Conservation (phyloP, 2,888 invertebrate genomes). For the Monoplex corrugatus region DNA sequence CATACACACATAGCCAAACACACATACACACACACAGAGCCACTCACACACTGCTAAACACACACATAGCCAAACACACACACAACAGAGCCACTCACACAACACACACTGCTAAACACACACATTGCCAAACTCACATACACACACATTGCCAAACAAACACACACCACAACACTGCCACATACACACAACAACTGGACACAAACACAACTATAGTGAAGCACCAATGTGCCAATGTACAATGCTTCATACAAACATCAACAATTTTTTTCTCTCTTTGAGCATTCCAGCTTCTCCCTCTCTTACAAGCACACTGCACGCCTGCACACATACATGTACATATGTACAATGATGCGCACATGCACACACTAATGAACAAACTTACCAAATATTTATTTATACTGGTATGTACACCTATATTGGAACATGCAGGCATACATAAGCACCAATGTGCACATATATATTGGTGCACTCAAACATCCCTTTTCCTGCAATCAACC, state of each 20-base stretch:
- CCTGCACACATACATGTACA: no score
- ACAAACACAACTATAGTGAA: neutral
- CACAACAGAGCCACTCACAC: no score
- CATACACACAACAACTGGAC: neutral
- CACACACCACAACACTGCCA: neutral
- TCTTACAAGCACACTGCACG: no score
- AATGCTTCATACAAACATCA: neutral
- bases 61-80: no score
- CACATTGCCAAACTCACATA: neutral
- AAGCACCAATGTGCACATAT: neutral
- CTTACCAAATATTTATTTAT: no score
- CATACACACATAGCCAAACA: neutral
- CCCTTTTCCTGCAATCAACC: no score
- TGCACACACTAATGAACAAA: no score
- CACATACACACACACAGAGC: neutral
- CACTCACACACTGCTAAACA: neutral
- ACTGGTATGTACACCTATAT: neutral
- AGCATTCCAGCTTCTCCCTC: no score
- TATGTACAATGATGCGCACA: no score
- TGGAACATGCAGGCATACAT: neutral
- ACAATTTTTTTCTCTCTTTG: neutral
- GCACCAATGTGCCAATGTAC: neutral
- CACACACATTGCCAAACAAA: neutral
- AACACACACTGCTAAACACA: neutral
- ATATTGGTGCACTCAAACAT: no score